Evolutionary conservation across 2,113 vertebrate species (phyloP), one percentile per base, ranked within the genome.

Genomic region (Castor canadensis): DNA sequence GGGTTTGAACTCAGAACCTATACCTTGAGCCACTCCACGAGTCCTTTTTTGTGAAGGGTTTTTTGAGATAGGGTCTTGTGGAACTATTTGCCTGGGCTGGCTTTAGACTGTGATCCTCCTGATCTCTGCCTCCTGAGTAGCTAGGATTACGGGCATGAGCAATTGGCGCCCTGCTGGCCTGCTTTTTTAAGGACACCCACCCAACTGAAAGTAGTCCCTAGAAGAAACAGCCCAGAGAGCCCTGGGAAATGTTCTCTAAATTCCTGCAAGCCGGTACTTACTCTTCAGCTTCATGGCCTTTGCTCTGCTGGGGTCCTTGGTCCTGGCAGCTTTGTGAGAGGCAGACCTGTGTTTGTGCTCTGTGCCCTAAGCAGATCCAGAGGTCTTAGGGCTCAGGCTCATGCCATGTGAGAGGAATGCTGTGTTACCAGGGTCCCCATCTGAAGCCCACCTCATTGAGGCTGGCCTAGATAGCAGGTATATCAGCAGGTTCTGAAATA

Each of bases 241-340:
- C 12, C 6, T 0, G 22, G 58, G 49, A 80, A 40, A 10, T 28
- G 0, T 76, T 24, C 0, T 58, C 0, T 35, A 54, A 43, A 45
- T 38, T 79, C 38, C 13, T 1, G 30, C 32, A 0, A 32, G 20
- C 43, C 56, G 32, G 40, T 12, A 8, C n/a, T 56, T 87, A 26
- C 30, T 58, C 12, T 60, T 72, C 17, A 86, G 30, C 45, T n/a
- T 52, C n/a, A n/a, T n/a, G 49, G 22, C 49, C 88, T 54, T 28
- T 1, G 9, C 64, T 47, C 30, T 47, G 64, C 64, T 58, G 16
- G 64, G 38, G 5, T 58, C 17, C 49, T n/a, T 5, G 40, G 40
- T 66, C 24, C n/a, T 0, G 4, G 43, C 1, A 5, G 15, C 20
- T n/a, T n/a, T n/a, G n/a, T 35, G 40, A 0, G 2, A 13, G 43